Evolutionary conservation across 2,113 vertebrate genomes (phyloP), one percentile per base, ranked within the genome.

Genomic region (Mastomys coucha): DNA sequence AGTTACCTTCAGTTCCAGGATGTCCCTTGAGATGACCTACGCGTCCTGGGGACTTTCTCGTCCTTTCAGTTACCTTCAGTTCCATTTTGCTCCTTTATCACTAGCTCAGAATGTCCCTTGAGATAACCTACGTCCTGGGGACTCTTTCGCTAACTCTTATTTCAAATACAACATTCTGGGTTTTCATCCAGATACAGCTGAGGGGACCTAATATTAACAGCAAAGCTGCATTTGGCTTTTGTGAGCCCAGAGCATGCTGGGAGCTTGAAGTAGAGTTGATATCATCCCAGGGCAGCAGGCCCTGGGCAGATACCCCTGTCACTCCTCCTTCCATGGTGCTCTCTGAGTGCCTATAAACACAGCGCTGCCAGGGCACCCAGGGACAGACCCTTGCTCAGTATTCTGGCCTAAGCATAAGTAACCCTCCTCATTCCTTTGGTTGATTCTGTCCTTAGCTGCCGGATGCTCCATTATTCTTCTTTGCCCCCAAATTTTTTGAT

Each of bases 311-410:
- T 26, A 67, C 87, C 92, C 92, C 56, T 42, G 93, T 97, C 91
- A 60, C 26, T 94, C 91, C 95, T 97, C 45, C 95, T 88, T 92
- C 87, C 91, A 22, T 95, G 94, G 73, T 51, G 88, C 95, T 95
- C 97, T 93, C 91, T 91, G 91, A 39, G 84, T 70, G 49, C 70
- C 84, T 93, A 67, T 92, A 67, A 77, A 39, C 13, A 70, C 93
- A 96, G 77, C 89, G 86, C 78, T 93, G 90, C 89, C 94, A 89
- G 89, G 72, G 73, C 31, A 78, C 94, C 82, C 90, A 24, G 91
- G 96, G 81, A 88, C 91, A 94, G 89, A 90, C 88, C 78, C 76
- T 82, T 72, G 93, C 97, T 13, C 93, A 85, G 96, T 96, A 72
- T 49, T 96, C 89, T 51, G 91, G 69, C 80, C 95, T 0, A 9